A percentile compares a stretch with the other conserved stretches of the same genome.
Conservation (phyloP, 2,797 vertebrate species). For the Hypotaenidia okinawae region DNA sequence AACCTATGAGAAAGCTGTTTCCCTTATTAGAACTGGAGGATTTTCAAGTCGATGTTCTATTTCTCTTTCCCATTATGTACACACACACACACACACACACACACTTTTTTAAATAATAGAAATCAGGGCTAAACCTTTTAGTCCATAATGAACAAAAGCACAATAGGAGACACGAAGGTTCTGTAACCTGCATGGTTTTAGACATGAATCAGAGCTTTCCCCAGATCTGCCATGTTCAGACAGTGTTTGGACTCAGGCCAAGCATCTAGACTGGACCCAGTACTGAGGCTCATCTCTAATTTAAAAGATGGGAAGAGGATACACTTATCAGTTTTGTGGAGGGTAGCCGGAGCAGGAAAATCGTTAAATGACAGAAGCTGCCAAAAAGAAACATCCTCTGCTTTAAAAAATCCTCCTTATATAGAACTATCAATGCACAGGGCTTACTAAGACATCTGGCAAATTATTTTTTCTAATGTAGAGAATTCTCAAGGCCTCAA, state of each 20-base stretch:
- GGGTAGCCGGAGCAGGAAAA: slow-evolving; percentile 24
- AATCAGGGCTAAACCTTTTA: neutral
- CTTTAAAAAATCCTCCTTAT: slow-evolving; percentile 28
- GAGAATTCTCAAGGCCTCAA: slow-evolving; percentile 47
- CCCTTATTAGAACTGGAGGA: slow-evolving; percentile 75
- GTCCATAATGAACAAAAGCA: neutral
- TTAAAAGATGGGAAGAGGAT: slow-evolving; percentile 34
- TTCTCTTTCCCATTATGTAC: slow-evolving; percentile 28
- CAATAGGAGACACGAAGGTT: neutral
- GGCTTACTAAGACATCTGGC: slow-evolving; percentile 53
- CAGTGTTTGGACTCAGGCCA: neutral
- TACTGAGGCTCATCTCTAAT: neutral
- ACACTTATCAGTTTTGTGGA: slow-evolving; percentile 35
- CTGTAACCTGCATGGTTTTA: neutral
- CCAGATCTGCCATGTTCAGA: neutral
- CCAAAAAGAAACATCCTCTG: slow-evolving; percentile 61
- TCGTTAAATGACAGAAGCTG: slow-evolving; percentile 4
- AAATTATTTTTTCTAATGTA: slow-evolving; percentile 53
- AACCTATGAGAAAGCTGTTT: slow-evolving; percentile 80
- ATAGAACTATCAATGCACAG: neutral
- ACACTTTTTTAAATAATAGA: slow-evolving; percentile 7
- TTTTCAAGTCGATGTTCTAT: slow-evolving; percentile 30
- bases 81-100: neutral
- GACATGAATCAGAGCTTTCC: neutral
- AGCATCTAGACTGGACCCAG: neutral